These are phyloP conservation scores for Hydropsyche tenuis DNA, from an alignment of 1,140 invertebrate species.

Conservation along the genomic window DNA sequence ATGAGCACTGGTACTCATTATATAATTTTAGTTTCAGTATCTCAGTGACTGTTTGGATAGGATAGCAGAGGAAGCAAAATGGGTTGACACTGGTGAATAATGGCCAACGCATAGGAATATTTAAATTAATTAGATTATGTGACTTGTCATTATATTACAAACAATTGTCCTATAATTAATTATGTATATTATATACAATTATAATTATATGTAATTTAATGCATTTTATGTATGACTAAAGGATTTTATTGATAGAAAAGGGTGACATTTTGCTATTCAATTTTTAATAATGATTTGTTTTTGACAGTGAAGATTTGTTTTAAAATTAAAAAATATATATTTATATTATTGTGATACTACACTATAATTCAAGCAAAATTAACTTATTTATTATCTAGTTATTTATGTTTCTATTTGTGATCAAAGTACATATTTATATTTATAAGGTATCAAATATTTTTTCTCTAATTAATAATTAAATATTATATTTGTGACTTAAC, in stretches of 20 bases:
- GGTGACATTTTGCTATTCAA: slow-evolving; percentile 4
- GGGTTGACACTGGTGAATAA: slow-evolving; percentile 79
- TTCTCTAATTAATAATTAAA: neutral
- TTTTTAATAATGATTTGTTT: slow-evolving; percentile 2
- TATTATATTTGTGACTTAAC: slow-evolving; percentile 18
- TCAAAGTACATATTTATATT: slow-evolving; percentile 2
- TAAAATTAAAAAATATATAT: neutral
- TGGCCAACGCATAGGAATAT: slow-evolving; percentile 22
- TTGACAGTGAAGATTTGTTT: neutral
- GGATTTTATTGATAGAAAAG: slow-evolving; percentile 4
- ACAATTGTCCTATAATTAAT: neutral
- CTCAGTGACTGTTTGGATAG: slow-evolving; percentile 93
- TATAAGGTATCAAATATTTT: neutral
- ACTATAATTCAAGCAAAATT: slow-evolving; percentile 4
- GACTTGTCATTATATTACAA: neutral
- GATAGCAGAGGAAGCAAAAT: slow-evolving; percentile 88
- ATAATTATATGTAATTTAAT: neutral
- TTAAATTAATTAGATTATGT: neutral
- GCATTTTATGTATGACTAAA: slow-evolving; percentile 10
- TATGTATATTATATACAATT: neutral
- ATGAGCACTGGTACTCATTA: slow-evolving; percentile 27
- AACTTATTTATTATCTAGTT: neutral
- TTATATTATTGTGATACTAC: slow-evolving; percentile 21
- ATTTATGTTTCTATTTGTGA: neutral
- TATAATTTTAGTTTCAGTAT: slow-evolving; percentile 79